Percentiles rank a stretch among this genome's conserved stretches.
Conservation (phyloP, 2,797 vertebrate genomes). For the Nasua narica region DNA sequence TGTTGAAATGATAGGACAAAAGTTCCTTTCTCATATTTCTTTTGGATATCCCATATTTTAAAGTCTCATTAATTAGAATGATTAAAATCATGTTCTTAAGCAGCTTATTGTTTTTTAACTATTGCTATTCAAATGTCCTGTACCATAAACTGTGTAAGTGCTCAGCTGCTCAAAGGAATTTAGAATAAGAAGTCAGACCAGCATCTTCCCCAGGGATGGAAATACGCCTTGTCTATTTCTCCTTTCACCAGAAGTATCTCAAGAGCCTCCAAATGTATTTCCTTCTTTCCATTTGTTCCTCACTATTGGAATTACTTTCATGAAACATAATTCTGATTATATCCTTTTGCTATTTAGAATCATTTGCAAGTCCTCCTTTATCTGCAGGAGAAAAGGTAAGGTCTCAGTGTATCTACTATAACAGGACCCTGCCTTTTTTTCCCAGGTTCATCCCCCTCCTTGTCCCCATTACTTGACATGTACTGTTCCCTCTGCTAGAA, state of each 20-base stretch:
- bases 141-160: neutral
- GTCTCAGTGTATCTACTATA: neutral
- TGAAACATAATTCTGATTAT: neutral
- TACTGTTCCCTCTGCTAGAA: neutral
- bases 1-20: neutral
- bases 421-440: neutral
- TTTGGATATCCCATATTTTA: neutral
- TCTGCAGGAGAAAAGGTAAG: neutral
- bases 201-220: neutral
- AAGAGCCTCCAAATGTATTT: neutral
- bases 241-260: neutral
- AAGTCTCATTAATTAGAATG: neutral
- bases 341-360: neutral
- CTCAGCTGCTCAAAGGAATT: neutral
- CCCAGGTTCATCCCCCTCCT: neutral
- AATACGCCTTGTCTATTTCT: neutral
- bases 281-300: neutral
- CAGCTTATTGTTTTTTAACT: neutral
- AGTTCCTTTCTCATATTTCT: neutral
- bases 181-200: neutral
- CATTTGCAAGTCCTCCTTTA: neutral
- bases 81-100: neutral
- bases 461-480: neutral
- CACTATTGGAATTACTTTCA: neutral
- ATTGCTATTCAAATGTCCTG: neutral